Evolutionary conservation across 1,140 invertebrate species (phyloP).

Genomic region (Acromyrmex charruanus): DNA sequence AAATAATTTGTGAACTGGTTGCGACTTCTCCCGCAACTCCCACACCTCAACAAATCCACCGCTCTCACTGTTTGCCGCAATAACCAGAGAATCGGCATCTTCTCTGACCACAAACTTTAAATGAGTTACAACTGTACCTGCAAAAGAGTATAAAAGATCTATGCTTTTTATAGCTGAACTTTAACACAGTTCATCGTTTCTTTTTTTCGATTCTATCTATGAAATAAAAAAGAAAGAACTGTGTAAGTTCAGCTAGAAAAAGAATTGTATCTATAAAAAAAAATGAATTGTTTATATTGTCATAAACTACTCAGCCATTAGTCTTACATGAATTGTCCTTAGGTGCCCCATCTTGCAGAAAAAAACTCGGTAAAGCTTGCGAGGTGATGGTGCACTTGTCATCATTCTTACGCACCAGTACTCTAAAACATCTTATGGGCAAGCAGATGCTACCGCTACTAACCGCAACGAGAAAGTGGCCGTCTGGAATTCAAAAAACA

Average conservation of each 20-base stretch:
- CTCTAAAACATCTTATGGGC: slow-evolving; percentile 92
- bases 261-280: too few species aligned
- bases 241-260: too few species aligned
- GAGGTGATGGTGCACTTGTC: slow-evolving; percentile 89
- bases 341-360: slow-evolving; percentile 89
- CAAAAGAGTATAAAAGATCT: slow-evolving; percentile 46
- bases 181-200: too few species aligned
- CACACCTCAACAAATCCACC: slow-evolving; percentile 93
- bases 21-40: slow-evolving; percentile 93
- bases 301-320: neutral
- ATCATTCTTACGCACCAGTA: slow-evolving; percentile 88
- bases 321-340: slow-evolving; percentile 84
- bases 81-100: slow-evolving; percentile 93
- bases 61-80: slow-evolving; percentile 89
- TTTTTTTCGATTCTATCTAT: too few species aligned
- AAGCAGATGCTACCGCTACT: slow-evolving; percentile 90
- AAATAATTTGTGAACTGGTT: slow-evolving; percentile 93
- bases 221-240: too few species aligned
- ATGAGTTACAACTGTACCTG: slow-evolving; percentile 88
- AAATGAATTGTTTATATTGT: too few species aligned
- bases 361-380: slow-evolving; percentile 94
- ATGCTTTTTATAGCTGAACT: too few species aligned
- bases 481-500: slow-evolving; percentile 85
- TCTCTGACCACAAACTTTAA: slow-evolving; percentile 94
- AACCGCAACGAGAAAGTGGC: slow-evolving; percentile 93